A percentile compares a stretch with the other conserved stretches of the same genome.
phyloP scores from a whole-genome alignment of 2,888 invertebrate species.

The Idaea aversata region DNA sequence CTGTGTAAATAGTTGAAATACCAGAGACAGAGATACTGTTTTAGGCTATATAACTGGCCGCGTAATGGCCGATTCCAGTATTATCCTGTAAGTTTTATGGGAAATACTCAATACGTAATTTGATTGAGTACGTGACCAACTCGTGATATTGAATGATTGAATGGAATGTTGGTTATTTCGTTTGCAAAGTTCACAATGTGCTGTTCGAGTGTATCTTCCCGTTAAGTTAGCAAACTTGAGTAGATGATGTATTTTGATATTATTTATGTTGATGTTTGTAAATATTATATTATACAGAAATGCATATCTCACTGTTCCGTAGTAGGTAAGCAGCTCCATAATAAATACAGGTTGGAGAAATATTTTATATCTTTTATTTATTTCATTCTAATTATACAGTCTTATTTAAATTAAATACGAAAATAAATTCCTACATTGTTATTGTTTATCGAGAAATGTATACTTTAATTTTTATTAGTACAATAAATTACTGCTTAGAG shows the following conservation, averaged over 20 bases:
- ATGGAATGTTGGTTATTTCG: background rate
- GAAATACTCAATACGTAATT: too few relatives aligned
- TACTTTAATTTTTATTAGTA: too few relatives aligned
- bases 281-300: constrained; percentile 71
- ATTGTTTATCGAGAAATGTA: background rate
- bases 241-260: constrained; percentile 73
- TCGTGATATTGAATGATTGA: too few relatives aligned
- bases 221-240: constrained; percentile 22
- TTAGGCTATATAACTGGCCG: too few relatives aligned
- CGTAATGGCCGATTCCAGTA: too few relatives aligned
- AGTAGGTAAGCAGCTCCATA: constrained; percentile 63
- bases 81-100: too few relatives aligned
- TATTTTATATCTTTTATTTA: constrained; percentile 4
- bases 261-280: constrained; percentile 77
- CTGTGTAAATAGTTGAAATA: too few relatives aligned
- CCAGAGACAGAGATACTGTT: too few relatives aligned
- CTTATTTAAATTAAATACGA: background rate
- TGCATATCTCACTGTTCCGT: constrained; percentile 77
- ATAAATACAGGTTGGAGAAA: constrained; percentile 67
- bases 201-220: constrained; percentile 3
- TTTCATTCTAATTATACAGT: background rate
- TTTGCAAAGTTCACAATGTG: constrained; percentile 3
- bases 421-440: background rate
- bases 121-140: too few relatives aligned
- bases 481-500: too few relatives aligned